phyloP scores from a whole-genome alignment of 2,113 vertebrate species.

The Actenoides lindsayi region DNA sequence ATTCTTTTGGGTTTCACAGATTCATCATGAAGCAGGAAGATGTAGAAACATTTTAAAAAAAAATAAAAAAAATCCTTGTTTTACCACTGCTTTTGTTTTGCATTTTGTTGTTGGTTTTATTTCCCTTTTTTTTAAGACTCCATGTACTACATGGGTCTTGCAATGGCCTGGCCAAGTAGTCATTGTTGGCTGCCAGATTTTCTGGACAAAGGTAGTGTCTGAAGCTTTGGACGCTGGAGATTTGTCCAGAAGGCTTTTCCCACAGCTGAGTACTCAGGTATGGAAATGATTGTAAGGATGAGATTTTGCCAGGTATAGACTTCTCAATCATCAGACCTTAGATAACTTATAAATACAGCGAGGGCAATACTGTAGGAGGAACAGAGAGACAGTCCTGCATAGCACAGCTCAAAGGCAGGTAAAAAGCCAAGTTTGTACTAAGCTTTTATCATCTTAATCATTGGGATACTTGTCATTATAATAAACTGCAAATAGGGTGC shows the following conservation, averaged over 20 bases:
- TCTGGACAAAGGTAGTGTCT: constrained; percentile 90
- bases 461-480: background rate
- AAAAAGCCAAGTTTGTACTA: background rate
- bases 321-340: background rate
- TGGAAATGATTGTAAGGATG: background rate
- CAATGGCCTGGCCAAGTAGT: constrained; percentile 95
- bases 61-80: background rate
- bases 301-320: background rate
- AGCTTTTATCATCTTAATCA: background rate
- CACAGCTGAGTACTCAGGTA: constrained; percentile 86
- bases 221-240: constrained; percentile 82
- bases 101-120: no score
- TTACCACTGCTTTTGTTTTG: background rate
- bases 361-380: background rate
- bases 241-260: constrained; percentile 79
- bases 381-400: background rate
- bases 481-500: background rate
- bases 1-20: background rate
- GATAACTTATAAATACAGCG: background rate
- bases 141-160: constrained; percentile 85
- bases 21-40: background rate
- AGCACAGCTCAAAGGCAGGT: background rate
- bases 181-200: constrained; percentile 92
- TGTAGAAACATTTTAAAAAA: background rate
- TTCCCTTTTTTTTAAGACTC: constrained; percentile 60